Base-by-base conservation (phyloP, 2,113 vertebrate species). In the Paramisgurnus dabryanus region DNA sequence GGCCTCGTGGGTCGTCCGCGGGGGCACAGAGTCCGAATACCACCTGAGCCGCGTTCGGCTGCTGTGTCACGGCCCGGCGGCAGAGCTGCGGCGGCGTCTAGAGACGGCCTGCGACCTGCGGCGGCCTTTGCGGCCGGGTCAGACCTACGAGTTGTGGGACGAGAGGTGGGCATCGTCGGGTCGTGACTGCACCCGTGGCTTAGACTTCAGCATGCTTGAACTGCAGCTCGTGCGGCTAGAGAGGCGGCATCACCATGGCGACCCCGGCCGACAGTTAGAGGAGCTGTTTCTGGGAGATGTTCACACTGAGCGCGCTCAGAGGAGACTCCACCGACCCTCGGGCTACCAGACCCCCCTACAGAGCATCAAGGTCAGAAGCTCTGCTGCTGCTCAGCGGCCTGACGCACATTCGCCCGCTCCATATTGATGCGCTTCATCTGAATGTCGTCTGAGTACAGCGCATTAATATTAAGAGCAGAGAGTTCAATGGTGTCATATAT, bases 141-240 rank as follows among this genome's bases (percentile, higher is more conserved):
- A 90, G 63, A 89, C 89, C 79, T 94, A 95, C 0, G 90, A 95
- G 84, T 86, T 96, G 84, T 93, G 93, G 93, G 90, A 87, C 47
- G 94, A 94, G 43, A 92, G 94, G 55, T 91, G 86, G 0, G 91
- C 94, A 34, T 92, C 95, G 60, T 91, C 85, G 0, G 91, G 91
- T 82, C 92, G 86, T 0, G 93, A 95, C 81, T 95, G 95, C 83
- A 93, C 92, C 73, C 91, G 87, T 72, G 93, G 92, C 2, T 86
- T 96, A 76, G 94, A 92, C 87, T 95, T 95, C 71, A 94, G 94
- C 87, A 96, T 96, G 94, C 94, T 95, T 0, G 95, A 96, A 73
- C 92, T 96, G 65, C 94, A 95, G 82, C 91, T 96, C 67, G 90
- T 96, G 81, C 94, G 95, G 0, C 92, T 96, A 66, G 95, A 96